Evolutionary conservation across 1,140 invertebrate genomes (phyloP).

Genomic region (Homarus americanus): DNA sequence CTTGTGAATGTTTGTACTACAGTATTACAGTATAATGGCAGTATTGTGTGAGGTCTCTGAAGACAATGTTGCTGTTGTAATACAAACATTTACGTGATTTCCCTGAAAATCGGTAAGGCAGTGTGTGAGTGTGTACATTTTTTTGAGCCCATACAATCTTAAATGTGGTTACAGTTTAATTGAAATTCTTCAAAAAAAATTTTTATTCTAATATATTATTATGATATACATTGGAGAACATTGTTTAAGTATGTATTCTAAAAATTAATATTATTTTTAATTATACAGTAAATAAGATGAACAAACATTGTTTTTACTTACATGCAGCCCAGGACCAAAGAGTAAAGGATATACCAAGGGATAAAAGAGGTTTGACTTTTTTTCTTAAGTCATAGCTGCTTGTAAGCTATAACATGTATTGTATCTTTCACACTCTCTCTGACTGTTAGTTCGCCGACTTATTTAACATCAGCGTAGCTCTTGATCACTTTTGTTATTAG

Average conservation of each 20-base stretch:
- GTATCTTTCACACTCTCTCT: not conserved
- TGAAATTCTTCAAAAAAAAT: not conserved
- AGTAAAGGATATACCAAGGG: conserved; percentile 1
- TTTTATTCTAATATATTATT: not conserved
- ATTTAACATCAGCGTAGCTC: no score
- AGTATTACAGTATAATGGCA: no score
- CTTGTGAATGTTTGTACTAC: no score
- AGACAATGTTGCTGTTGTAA: no score
- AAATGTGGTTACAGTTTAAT: no score
- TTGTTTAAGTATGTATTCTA: not conserved
- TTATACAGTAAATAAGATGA: not conserved
- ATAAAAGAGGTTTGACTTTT: not conserved
- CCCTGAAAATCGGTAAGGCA: no score
- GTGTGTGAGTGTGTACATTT: no score
- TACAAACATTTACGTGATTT: no score
- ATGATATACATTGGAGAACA: not conserved
- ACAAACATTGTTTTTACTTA: not conserved
- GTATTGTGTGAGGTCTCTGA: no score
- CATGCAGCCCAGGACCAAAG: not conserved
- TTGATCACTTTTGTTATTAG: no score
- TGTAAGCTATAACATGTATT: not conserved
- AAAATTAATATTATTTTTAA: not conserved
- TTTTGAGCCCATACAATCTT: no score
- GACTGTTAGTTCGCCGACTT: no score
- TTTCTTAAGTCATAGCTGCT: not conserved